Evolutionary conservation across 2,888 invertebrate species (phyloP), one percentile per base, ranked within the genome.

Genomic region (Tuta absoluta): DNA sequence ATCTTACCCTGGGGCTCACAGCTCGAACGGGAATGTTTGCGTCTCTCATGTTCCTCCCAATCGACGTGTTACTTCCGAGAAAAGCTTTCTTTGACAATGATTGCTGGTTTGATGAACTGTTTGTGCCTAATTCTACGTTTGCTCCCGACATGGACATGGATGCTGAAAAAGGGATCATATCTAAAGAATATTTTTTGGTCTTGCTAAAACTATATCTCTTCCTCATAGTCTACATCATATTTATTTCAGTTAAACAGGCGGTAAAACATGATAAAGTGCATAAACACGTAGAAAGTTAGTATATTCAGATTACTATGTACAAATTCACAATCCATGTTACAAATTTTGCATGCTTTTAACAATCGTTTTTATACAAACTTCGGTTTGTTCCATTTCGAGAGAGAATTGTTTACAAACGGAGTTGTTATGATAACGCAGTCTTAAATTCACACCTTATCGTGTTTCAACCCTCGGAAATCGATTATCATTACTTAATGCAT

Each of bases 111-210:
- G 87, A 82, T 68, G 89, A 74, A 70, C 80, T 86, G 74, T 86
- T 93, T 74, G 89, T 79, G 70, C 83, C 89, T 71, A 91, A 89
- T 78, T 93, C 93, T 77, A 92, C 88, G 71, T 93, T 93, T 80
- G 92, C 92, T 83, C 93, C 93, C 80, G 93, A 92, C 81, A 95
- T 94, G 75, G 95, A 94, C 86, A 95, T 94, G 74, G 95, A 95
- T 79, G 95, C 95, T 95, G 92, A 53, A 93, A 93, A 72, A 65
- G 72, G 69, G 17, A 65, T 33, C 65, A 59, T 24, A 28, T 7
- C n/a, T 56, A 28, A 17, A 19, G 7, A 51, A 11, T 19, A 1
- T 10, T 21, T 11, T 1, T 19, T 23, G 11, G 11, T 49, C 11
- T 17, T 19, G 11, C 23, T 5, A 10, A 8, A 45, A 2, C 14